Base-by-base conservation (phyloP, 2,113 vertebrate species). In the Gobiocypris rarus region DNA sequence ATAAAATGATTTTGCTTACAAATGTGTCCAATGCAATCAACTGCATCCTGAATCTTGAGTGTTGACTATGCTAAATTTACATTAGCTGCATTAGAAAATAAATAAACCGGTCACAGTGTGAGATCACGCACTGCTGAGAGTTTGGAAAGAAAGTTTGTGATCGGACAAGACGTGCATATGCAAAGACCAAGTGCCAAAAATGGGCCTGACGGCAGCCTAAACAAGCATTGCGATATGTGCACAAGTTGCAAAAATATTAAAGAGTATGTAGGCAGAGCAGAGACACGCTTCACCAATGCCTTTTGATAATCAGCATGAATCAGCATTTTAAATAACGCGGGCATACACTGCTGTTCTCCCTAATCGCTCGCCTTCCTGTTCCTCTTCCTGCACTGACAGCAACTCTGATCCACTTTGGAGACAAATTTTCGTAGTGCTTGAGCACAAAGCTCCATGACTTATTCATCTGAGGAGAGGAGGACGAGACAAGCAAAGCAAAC, bases 401-500 rank as follows among this genome's bases (percentile, higher is more conserved):
- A 48, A 19, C 73, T 63, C 73, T 70, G 79, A 81, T 81, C 13
- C 75, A 77, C 52, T 85, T 48, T 59, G 63, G 50, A 85, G 41
- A 81, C 17, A 38, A 11, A 28, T 74, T 24, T 75, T 63, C 3
- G 22, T 28, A 15, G 83, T 77, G 86, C 15, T 85, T 59, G 76
- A 54, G 31, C 43, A 73, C 73, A 81, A 26, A 74, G 54, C 75
- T 77, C 50, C 52, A 88, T 89, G 75, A 90, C 86, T 89, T 87
- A 90, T 90, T 88, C 65, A 90, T 87, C 69, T 77, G 38, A 82
- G 85, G 24, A 80, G 71, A 82, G 43, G 84, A 54, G 58, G 41
- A 84, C 15, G 81, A 77, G 83, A 75, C 50, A 75, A 86, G 17
- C 38, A 24, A 24, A 56, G 65, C 76, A 71, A 50, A 71, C 45